phyloP scores from a whole-genome alignment of 2,888 invertebrate species.

The Mayetiola destructor region DNA sequence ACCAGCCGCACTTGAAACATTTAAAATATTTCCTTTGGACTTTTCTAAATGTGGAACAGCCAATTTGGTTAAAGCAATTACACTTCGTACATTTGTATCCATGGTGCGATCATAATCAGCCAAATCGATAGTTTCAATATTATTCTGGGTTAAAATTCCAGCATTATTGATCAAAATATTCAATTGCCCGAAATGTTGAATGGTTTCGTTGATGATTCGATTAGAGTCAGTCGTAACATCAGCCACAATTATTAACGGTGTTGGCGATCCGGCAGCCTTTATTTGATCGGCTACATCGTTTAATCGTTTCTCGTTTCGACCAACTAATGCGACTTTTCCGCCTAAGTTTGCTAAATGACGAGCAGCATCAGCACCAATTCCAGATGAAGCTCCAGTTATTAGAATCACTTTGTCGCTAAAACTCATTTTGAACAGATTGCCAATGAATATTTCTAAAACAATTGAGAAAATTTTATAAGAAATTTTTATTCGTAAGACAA shows the following conservation, averaged over 20 bases:
- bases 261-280: not conserved
- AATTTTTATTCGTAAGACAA: too few relatives aligned
- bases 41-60: constrained; percentile 74
- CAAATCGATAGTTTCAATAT: constrained; percentile 70
- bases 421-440: not conserved
- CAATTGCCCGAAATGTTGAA: constrained; percentile 58
- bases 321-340: constrained; percentile 3
- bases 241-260: not conserved
- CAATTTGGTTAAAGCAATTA: constrained; percentile 71
- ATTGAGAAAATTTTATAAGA: too few relatives aligned
- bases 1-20: constrained; percentile 90
- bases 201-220: constrained; percentile 51
- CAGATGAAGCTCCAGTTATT: constrained; percentile 1
- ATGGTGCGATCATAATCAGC: constrained; percentile 82
- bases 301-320: not conserved
- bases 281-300: not conserved
- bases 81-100: constrained; percentile 73
- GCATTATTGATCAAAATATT: constrained; percentile 83
- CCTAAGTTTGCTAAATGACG: not conserved
- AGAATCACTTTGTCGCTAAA: not conserved
- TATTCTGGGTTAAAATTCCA: constrained; percentile 66
- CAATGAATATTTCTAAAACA: too few relatives aligned
- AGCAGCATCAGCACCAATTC: constrained; percentile 11
- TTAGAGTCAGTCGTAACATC: constrained; percentile 39
- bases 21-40: constrained; percentile 79